Evolutionary conservation across 2,888 invertebrate species (phyloP).

Genomic region (Scelioninae gen. 2): DNA sequence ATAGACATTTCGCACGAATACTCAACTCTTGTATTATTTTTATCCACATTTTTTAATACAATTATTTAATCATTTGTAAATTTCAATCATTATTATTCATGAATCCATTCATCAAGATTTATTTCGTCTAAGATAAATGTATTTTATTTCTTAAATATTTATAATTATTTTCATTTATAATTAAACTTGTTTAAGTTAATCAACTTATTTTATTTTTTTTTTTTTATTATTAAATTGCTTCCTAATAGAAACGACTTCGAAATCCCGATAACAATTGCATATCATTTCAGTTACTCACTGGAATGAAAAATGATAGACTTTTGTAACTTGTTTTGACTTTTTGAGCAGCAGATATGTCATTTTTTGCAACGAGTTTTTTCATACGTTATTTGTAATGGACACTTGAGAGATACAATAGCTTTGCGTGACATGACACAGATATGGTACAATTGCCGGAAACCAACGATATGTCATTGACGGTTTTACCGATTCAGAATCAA

Average conservation of each 20-base stretch:
- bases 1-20: no score
- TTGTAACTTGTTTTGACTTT: slow-evolving; percentile 45
- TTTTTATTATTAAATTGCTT: slow-evolving; percentile 8
- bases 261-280: slow-evolving; percentile 24
- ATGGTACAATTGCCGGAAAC: slow-evolving; percentile 30
- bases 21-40: no score
- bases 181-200: no score
- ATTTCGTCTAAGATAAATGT: no score
- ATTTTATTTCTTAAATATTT: no score
- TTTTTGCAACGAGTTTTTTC: slow-evolving; percentile 38
- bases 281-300: slow-evolving; percentile 29
- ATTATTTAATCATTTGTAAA: no score
- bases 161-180: no score
- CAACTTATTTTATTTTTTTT: no score
- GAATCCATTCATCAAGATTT: no score
- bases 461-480: slow-evolving; percentile 36
- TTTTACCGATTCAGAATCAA: slow-evolving; percentile 18
- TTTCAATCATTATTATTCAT: no score
- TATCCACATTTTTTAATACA: no score
- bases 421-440: slow-evolving; percentile 39
- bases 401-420: slow-evolving; percentile 47
- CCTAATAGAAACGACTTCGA: not conserved
- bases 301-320: slow-evolving; percentile 45
- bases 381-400: slow-evolving; percentile 45
- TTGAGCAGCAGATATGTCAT: slow-evolving; percentile 45